Base-by-base conservation (phyloP, 2,888 invertebrate species). In the Ectemnius continuus region DNA sequence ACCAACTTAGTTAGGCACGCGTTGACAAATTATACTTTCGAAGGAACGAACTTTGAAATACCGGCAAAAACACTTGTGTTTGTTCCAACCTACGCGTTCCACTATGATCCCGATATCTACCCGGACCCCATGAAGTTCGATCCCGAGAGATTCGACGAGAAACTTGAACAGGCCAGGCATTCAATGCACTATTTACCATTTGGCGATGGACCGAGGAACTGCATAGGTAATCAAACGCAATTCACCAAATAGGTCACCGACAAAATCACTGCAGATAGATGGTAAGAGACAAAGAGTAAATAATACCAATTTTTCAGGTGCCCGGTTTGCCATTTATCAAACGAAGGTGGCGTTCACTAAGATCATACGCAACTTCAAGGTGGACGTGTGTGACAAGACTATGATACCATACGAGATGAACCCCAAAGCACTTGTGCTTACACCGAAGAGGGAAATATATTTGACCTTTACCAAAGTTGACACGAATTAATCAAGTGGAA, bases 331-430 rank as follows among this genome's bases (percentile, higher is more conserved):
- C 0, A 67, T 75, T 0, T 82, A 82, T 72, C 91, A 91, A 78
- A 81, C 90, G 0, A 91, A 91, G 86, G 76, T 90, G 8, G 91
- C 88, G 13, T 65, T 91, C 0, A 83, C 87, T 5, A 83, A 87
- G 46, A 80, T 91, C n/a, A 65, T 91, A 0, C 81, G 79, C n/a
- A 88, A 89, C 47, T 91, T 88, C 73, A 85, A 88, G 66, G 75
- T 91, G 2, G 86, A 86, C 0, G 76, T 90, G 6, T 90, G 88
- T 52, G 81, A 86, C 0, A 76, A 88, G 73, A 90, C 89, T 0
- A 70, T 74, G 3, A 79, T 85, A 45, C 87, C 88, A 1, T 86
- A 88, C 16, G 73, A 74, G 13, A 75, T 73, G 14, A 76, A 88
- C 59, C 74, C 81, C 4, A 73, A 69, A 0, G 63, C 84, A 16